Evolutionary conservation across 2,113 vertebrate species (phyloP).

Genomic region (Neotoma lepida): DNA sequence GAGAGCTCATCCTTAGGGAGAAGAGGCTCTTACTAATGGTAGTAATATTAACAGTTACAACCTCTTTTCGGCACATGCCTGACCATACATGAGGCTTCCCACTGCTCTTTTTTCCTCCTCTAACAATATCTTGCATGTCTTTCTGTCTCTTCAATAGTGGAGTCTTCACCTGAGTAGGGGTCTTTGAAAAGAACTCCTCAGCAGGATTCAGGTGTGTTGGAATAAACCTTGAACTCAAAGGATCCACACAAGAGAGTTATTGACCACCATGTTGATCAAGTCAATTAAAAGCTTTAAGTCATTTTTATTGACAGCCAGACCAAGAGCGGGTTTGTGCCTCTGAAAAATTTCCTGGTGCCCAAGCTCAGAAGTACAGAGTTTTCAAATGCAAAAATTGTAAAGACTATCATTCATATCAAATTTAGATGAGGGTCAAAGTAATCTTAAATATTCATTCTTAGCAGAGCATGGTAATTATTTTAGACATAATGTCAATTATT

Average conservation of each 20-base stretch:
- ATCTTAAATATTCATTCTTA: not conserved
- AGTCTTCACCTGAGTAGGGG: not conserved
- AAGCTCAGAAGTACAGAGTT: not conserved
- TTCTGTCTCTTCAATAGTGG: not conserved
- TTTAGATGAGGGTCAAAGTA: not conserved
- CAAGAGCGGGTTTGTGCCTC: not conserved
- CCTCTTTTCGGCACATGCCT: too few relatives aligned
- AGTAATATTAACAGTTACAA: not conserved
- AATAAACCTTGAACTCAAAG: not conserved
- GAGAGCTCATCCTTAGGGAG: not conserved
- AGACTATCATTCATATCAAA: not conserved
- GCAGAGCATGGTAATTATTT: not conserved
- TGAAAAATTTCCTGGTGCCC: not conserved
- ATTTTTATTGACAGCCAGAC: not conserved
- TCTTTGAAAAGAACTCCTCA: not conserved
- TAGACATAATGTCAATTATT: not conserved
- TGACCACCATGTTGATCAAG: not conserved
- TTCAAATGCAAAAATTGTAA: not conserved
- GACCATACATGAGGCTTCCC: not conserved
- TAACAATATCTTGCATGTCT: not conserved
- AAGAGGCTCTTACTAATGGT: not conserved
- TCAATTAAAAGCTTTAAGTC: not conserved
- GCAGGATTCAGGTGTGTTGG: not conserved
- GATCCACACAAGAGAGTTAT: not conserved
- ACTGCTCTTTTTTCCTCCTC: too few relatives aligned